These are phyloP conservation scores for Agrochola lota DNA, from an alignment of 2,888 invertebrate species.

Conservation along the genomic window DNA sequence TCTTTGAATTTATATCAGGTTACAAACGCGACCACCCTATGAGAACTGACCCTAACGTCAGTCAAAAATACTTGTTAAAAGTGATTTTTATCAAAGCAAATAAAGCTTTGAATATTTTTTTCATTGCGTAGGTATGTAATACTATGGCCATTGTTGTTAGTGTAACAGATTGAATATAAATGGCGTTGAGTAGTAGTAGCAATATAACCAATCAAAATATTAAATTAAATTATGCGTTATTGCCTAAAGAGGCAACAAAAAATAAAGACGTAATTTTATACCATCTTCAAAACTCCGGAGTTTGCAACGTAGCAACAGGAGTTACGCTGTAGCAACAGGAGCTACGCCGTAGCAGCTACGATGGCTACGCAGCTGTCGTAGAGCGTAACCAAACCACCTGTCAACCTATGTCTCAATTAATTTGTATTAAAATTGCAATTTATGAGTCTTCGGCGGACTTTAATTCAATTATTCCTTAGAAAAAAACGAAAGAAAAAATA, in stretches of 20 bases:
- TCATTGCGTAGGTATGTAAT: neutral
- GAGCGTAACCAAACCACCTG: neutral
- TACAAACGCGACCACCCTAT: neutral
- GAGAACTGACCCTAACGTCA: neutral
- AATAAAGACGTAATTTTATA: neutral
- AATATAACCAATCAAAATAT: neutral
- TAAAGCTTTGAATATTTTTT: neutral
- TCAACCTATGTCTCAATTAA: neutral
- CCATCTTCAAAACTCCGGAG: neutral
- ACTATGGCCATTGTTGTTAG: conserved; percentile 5
- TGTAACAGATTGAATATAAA: conserved; percentile 3
- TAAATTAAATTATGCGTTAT: neutral
- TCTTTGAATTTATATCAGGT: neutral
- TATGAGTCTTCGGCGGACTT: neutral
- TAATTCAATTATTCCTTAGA: neutral
- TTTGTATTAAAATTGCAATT: neutral
- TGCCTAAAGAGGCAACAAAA: neutral
- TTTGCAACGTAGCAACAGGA: neutral
- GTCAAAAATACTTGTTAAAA: neutral
- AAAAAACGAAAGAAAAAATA: neutral
- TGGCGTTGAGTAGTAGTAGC: neutral
- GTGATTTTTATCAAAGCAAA: neutral
- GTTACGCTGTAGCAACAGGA: conserved; percentile 24
- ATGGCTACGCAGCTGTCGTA: neutral
- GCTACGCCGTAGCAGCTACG: conserved; percentile 8